Base-by-base conservation (phyloP, 2,888 invertebrate genomes). In the Apodemia mormo region DNA sequence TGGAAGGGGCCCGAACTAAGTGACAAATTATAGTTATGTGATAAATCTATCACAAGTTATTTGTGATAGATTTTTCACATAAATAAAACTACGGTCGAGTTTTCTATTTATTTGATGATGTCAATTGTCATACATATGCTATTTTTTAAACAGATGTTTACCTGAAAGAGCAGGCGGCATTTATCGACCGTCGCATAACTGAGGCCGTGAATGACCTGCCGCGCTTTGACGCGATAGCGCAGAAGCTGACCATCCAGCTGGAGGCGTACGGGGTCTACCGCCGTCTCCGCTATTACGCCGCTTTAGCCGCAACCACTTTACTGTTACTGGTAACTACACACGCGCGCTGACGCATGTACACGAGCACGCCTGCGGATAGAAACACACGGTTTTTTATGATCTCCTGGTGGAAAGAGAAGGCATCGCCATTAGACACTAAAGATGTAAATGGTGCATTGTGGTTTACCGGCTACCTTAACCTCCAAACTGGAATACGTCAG, bases 281-380 rank as follows among this genome's bases (percentile, higher is more conserved):
- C 76, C 95, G n/a, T 1, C n/a, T 52, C 7, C 52, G 52, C 52
- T 52, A 96, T 79, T 97, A 97, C 86, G 89, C 94, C n/a, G 96
- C 96, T 37, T 90, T 97, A 65, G 95, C 94, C 12, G 94, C 97
- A 68, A 95, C 96, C 79, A 94, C 95, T 69, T 91, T 96, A 71
- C 89, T 97, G 72, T 87, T 97, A 58, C 29, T 29, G 58, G 61
- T 61, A 37, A n/a, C 33, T 58, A 56, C 8, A 56, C 8, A 56
- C 30, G 10, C 29, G 2, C 56, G 30, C 33, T 2, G 2, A 22
- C 22, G 29, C 22, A 56, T 8, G 96, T 96, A 40, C 68, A 95
- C 96, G 79, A 94, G 95, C 69, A 92, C 96, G 72, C 89, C 52
- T 33, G 6, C 54, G n/a, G 10, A 54, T 2, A 54, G 8, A 54